Evolutionary conservation across 2,113 vertebrate species (phyloP), one percentile per base, ranked within the genome.

Genomic region (Cynocephalus volans): DNA sequence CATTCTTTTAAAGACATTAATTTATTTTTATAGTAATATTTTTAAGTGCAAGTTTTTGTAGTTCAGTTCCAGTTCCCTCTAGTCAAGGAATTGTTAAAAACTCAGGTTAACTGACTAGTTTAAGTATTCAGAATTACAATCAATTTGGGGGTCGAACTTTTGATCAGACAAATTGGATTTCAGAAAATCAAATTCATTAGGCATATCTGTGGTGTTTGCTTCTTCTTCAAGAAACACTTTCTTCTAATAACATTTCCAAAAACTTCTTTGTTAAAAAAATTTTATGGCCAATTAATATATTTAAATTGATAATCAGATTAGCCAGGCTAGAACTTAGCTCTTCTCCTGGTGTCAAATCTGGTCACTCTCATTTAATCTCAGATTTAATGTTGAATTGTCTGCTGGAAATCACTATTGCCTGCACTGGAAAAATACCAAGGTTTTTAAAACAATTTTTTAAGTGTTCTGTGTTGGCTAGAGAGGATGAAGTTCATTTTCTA

Each of bases 1-100:
- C 31, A 88, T 58, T 50, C 11, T 62, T 81, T 88, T 64, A 33
- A 79, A 87, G 12, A n/a, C 11, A 72, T 85, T 77, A 7, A 60
- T 94, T 86, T 84, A 84, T 88, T 96, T 97, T 96, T 84, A 83
- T 23, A 23, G 23, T 81, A 62, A 64, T 90, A 72, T 70, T 70
- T 90, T 81, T 36, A 93, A 83, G 14, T 77, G 92, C 41, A 93
- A 72, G 23, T 50, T 67, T 76, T 96, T 88, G 24, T n/a, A 90
- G 9, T 89, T 93, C 10, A 64, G 28, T 88, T 31, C 3, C 24
- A 91, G 28, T 72, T 8, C 15, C 70, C 21, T 88, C n/a, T 82
- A 92, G 52, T 90, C 52, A 75, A 90, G 76, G 18, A 4, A 95
- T 12, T 79, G 7, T 69, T 69, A 58, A 93, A 88, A 79, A 65